Base-by-base conservation (phyloP, 2,888 invertebrate species). In the Belgica antarctica region DNA sequence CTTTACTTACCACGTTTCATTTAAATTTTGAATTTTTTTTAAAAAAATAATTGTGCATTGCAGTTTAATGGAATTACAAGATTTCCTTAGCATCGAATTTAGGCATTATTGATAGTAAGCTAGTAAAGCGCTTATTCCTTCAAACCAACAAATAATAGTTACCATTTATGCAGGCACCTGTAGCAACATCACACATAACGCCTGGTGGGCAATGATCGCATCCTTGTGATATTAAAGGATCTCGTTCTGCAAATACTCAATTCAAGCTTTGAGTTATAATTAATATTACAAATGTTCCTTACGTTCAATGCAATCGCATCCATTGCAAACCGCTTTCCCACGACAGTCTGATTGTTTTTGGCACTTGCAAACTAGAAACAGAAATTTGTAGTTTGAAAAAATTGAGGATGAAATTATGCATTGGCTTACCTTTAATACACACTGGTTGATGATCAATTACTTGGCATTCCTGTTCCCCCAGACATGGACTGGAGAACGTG, bases 111-210 rank as follows among this genome's bases (percentile, higher is more conserved):
- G n/a, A n/a, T n/a, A n/a, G n/a, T n/a, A n/a, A n/a, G n/a, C n/a
- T n/a, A n/a, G n/a, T n/a, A n/a, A n/a, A n/a, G n/a, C n/a, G n/a
- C n/a, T n/a, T n/a, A n/a, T n/a, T n/a, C n/a, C n/a, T n/a, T n/a
- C n/a, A n/a, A n/a, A n/a, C 15, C n/a, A 28, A 3, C 5, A 24
- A 8, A 72, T 78, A 41, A 41, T 12, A 4, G 87, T 84, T 86
- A 92, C 92, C 91, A 86, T 89, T 88, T 77, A 89, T 86, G 80
- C 92, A 93, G 73, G 89, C 90, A 25, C 91, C 90, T 2, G 90
- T 90, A 70, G 86, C 84, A 22, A 88, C 88, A 78, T 92, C 89
- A 76, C 92, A 93, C 31, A 85, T 83, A 62, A 87, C 85, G 72
- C 91, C 92, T 34, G 88, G 86, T 70, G 90, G 88, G 77, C 92